Conservation (phyloP, 2,797 vertebrate genomes). For the Lepus townsendii region DNA sequence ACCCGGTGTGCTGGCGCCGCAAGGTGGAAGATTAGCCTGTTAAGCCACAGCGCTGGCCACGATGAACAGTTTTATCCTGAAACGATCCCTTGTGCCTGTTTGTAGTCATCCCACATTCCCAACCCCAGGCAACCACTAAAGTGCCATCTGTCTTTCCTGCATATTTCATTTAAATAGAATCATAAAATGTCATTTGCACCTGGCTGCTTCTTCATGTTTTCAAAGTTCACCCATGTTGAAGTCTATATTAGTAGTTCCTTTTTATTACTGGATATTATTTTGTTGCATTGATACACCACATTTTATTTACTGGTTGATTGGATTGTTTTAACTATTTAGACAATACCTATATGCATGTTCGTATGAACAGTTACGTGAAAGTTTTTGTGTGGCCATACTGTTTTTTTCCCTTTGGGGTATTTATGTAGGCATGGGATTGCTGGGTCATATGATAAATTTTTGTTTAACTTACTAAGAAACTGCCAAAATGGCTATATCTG, state of each 20-base stretch:
- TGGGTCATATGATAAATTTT: neutral
- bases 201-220: conserved; percentile 24
- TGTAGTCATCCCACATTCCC: neutral
- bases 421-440: neutral
- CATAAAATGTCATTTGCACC: neutral
- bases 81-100: neutral
- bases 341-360: neutral
- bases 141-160: neutral
- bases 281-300: neutral
- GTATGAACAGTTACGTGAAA: neutral
- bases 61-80: neutral
- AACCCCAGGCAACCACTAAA: neutral
- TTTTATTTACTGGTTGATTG: neutral
- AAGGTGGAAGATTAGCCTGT: too few species aligned
- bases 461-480: conserved; percentile 40
- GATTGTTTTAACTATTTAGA: neutral
- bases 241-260: neutral
- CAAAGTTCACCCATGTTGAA: neutral
- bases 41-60: neutral
- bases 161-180: neutral
- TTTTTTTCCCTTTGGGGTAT: neutral
- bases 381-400: neutral
- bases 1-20: too few species aligned
- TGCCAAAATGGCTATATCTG: neutral
- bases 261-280: neutral